Evolutionary conservation across 1,140 invertebrate genomes (phyloP).

Genomic region (Drosophila burlai): DNA sequence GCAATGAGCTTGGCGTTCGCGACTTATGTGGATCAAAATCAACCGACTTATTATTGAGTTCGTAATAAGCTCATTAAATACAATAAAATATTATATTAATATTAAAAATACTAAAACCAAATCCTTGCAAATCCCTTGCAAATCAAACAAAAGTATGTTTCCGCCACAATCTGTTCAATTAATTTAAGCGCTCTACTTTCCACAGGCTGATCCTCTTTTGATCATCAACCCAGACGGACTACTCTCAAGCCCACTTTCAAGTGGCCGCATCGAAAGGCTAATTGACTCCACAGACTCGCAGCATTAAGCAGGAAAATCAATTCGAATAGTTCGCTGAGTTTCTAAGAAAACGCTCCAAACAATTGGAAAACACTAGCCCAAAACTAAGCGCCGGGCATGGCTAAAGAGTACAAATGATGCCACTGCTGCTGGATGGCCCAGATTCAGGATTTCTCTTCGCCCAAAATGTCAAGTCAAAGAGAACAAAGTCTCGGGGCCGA

Average conservation of each 20-base stretch:
- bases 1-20: too few relatives aligned
- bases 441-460: conserved; percentile 45
- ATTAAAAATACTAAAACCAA: too few relatives aligned
- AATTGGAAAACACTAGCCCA: conserved; percentile 59
- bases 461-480: conserved; percentile 55
- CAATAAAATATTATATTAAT: too few relatives aligned
- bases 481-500: conserved; percentile 54
- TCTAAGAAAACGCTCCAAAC: conserved; percentile 70
- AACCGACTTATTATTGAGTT: too few relatives aligned
- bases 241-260: conserved; percentile 62
- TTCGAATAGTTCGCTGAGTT: conserved; percentile 69
- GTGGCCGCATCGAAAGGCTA: conserved; percentile 78
- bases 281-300: conserved; percentile 56
- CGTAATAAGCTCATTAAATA: too few relatives aligned
- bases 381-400: conserved; percentile 64
- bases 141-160: too few relatives aligned
- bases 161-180: background rate
- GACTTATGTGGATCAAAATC: too few relatives aligned
- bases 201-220: background rate
- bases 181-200: background rate
- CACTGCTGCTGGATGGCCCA: conserved; percentile 29
- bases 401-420: conserved; percentile 79
- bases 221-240: background rate
- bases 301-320: conserved; percentile 61
- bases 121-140: background rate